A percentile compares a stretch with the other conserved stretches of the same genome.
phyloP scores from a whole-genome alignment of 2,888 invertebrate genomes.

The Chrysina gloriosa region DNA sequence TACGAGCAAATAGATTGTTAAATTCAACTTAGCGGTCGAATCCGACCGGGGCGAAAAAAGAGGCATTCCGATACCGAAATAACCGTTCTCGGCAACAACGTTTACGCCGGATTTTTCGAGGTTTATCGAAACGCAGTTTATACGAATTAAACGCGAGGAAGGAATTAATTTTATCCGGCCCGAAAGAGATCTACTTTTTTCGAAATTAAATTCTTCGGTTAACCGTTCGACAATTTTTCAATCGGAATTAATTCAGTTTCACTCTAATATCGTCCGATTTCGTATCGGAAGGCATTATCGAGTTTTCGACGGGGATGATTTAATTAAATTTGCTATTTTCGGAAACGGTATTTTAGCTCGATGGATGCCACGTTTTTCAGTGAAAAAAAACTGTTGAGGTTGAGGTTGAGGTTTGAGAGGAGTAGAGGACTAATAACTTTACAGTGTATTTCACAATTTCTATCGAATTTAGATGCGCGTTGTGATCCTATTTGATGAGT shows the following conservation, averaged over 20 bases:
- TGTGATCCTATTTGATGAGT: too few species aligned
- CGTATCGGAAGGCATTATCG: constrained; percentile 8
- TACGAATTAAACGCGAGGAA: background rate
- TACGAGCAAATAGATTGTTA: background rate
- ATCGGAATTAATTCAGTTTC: constrained; percentile 27
- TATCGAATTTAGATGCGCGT: too few species aligned
- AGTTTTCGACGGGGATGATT: background rate
- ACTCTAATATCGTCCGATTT: constrained; percentile 2
- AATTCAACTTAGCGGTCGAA: background rate
- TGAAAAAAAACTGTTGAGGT: background rate
- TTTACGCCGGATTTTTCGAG: background rate
- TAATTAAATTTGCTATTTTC: constrained; percentile 22
- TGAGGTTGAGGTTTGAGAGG: background rate
- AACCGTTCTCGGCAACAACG: background rate
- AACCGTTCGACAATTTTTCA: constrained; percentile 27
- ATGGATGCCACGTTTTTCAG: background rate
- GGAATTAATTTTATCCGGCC: constrained; percentile 13
- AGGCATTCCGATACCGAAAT: background rate
- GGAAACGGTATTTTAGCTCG: background rate
- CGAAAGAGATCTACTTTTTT: background rate
- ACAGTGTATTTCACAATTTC: too few species aligned
- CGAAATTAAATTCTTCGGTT: constrained; percentile 33
- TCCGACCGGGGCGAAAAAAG: background rate
- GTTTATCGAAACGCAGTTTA: constrained; percentile 21
- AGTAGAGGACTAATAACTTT: background rate